Percentiles rank a stretch among this genome's conserved stretches.
Evolutionary conservation across 2,113 vertebrate species (phyloP).

Genomic region (Polypterus senegalus): DNA sequence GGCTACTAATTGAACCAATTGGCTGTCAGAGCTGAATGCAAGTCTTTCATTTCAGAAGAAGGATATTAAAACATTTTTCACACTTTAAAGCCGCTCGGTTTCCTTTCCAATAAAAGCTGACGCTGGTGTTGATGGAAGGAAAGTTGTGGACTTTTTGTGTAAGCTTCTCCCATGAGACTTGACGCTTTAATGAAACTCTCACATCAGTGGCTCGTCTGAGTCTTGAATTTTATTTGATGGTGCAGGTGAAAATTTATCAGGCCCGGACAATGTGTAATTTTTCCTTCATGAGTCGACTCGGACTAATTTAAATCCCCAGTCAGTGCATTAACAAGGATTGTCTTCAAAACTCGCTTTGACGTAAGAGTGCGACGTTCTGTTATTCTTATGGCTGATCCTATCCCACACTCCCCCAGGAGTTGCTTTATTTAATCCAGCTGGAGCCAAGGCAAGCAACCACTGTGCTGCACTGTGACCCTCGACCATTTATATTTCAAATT

Average conservation of each 20-base stretch:
- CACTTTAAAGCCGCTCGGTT: conserved; percentile 1
- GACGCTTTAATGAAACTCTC: conserved; percentile 59
- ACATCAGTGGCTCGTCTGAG: conserved; percentile 51
- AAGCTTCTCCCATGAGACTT: conserved; percentile 42
- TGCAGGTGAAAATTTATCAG: conserved; percentile 49
- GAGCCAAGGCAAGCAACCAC: conserved; percentile 35
- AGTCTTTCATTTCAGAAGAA: neutral
- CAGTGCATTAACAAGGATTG: conserved; percentile 52
- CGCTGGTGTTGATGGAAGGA: conserved; percentile 36
- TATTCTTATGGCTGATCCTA: conserved; percentile 32
- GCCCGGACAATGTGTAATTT: conserved; percentile 34
- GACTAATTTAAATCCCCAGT: conserved; percentile 51
- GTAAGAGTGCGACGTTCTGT: conserved; percentile 36
- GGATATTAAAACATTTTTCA: conserved; percentile 1
- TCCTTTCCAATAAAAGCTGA: conserved; percentile 23
- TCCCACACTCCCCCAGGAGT: conserved; percentile 35
- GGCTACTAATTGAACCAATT: conserved; percentile 6
- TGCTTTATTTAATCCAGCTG: conserved; percentile 44
- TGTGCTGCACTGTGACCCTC: conserved; percentile 30
- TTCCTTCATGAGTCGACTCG: conserved; percentile 34
- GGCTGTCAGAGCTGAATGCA: conserved; percentile 5
- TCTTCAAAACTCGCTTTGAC: conserved; percentile 41
- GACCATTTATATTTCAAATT: conserved; percentile 38
- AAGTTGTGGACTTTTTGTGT: conserved; percentile 49
- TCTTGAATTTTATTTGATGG: conserved; percentile 25